Evolutionary conservation across 2,888 invertebrate species (phyloP).

Genomic region (Temnothorax unifasciatus): DNA sequence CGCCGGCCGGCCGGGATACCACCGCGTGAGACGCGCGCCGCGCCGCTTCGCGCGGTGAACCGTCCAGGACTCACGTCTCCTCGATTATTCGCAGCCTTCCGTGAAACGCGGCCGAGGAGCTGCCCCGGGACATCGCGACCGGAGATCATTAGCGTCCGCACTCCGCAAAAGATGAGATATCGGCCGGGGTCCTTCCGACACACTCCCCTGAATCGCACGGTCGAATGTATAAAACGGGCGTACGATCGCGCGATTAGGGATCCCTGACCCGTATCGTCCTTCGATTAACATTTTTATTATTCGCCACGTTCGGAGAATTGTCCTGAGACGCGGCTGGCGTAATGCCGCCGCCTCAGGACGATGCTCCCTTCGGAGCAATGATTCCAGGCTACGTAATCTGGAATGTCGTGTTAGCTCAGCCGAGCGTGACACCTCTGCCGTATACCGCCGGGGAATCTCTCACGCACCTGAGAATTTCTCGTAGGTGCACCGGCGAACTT

Average conservation of each 20-base stretch:
- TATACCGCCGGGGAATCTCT: conserved; percentile 77
- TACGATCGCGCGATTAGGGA: conserved; percentile 13
- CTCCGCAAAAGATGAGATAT: no score
- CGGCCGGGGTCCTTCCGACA: no score
- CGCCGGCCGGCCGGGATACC: no score
- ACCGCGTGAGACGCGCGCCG: no score
- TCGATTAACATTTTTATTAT: conserved; percentile 16
- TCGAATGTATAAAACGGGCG: neutral
- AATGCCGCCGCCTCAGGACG: conserved; percentile 63
- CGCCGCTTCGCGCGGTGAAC: no score
- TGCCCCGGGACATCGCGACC: neutral
- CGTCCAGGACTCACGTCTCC: neutral
- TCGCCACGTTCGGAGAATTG: neutral
- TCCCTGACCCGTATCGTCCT: neutral
- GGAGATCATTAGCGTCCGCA: neutral
- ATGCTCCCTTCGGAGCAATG: conserved; percentile 76
- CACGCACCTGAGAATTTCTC: conserved; percentile 79
- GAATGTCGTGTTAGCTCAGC: conserved; percentile 81
- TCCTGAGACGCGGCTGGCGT: neutral
- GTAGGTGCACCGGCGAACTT: conserved; percentile 59
- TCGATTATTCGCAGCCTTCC: neutral
- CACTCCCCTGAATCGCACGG: neutral
- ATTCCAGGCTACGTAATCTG: conserved; percentile 77
- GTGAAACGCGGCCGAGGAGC: neutral
- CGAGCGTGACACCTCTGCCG: conserved; percentile 79